These are phyloP conservation scores for Etheostoma nigrum DNA, from an alignment of 2,797 vertebrate species.

Conservation along the genomic window DNA sequence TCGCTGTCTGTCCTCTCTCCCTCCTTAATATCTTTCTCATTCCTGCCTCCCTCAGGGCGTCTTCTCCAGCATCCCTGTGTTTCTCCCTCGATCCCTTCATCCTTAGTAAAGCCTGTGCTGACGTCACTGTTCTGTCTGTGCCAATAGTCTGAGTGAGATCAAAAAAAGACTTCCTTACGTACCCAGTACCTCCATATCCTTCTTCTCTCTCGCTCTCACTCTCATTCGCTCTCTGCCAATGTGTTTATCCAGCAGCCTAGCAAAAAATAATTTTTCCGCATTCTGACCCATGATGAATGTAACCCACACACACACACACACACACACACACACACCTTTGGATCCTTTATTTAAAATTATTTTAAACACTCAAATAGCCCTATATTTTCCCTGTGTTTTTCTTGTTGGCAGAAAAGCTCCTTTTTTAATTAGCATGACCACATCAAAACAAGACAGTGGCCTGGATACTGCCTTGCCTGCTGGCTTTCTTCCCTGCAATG, in stretches of 20 bases:
- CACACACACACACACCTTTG: slow-evolving; percentile 26
- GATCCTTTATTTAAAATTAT: slow-evolving; percentile 28
- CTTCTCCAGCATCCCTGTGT: slow-evolving; percentile 72
- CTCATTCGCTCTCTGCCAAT: slow-evolving; percentile 36
- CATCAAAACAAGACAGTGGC: slow-evolving; percentile 81
- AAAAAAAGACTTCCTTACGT: slow-evolving; percentile 74
- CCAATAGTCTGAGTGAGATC: slow-evolving; percentile 73
- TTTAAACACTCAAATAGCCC: slow-evolving; percentile 63
- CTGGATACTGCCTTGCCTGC: slow-evolving; percentile 78
- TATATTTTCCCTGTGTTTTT: slow-evolving; percentile 48
- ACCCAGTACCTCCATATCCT: slow-evolving; percentile 46
- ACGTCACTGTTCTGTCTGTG: slow-evolving; percentile 76
- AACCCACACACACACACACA: neutral
- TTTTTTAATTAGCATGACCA: slow-evolving; percentile 80
- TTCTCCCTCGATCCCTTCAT: slow-evolving; percentile 74
- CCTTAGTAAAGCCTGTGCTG: slow-evolving; percentile 72
- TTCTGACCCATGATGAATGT: slow-evolving; percentile 6
- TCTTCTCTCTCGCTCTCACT: neutral
- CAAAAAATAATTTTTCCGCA: slow-evolving; percentile 34
- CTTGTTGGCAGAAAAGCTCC: slow-evolving; percentile 70
- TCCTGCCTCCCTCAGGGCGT: slow-evolving; percentile 73
- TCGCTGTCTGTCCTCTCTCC: slow-evolving; percentile 45
- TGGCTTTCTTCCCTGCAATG: slow-evolving; percentile 72
- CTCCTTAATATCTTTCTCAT: slow-evolving; percentile 74
- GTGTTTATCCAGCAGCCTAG: slow-evolving; percentile 51